These are phyloP conservation scores for Drosophila eugracilis DNA, from an alignment of 1,140 invertebrate species.

Conservation along the genomic window DNA sequence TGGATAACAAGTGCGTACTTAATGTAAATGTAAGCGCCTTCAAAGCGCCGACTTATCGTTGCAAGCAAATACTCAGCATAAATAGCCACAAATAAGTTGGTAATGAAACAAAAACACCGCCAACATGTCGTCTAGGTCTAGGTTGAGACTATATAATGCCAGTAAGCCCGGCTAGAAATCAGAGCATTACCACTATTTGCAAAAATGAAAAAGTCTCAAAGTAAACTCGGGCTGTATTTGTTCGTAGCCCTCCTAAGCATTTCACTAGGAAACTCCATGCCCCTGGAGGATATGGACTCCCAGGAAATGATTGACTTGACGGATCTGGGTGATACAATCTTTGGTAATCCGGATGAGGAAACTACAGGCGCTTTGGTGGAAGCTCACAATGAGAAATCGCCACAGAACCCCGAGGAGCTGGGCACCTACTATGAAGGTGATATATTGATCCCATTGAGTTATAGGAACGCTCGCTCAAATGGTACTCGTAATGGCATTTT, in stretches of 20 bases:
- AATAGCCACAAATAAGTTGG: constrained; percentile 17
- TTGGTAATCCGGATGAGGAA: constrained; percentile 85
- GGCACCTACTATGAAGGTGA: constrained; percentile 90
- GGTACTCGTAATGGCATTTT: constrained; percentile 87
- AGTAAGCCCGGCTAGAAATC: not conserved
- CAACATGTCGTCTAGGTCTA: constrained; percentile 60
- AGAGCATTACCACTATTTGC: constrained; percentile 19
- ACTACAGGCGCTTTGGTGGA: constrained; percentile 87
- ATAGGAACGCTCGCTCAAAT: constrained; percentile 53
- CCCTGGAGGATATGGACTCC: constrained; percentile 33
- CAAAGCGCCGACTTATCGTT: constrained; percentile 49
- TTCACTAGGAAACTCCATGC: constrained; percentile 7
- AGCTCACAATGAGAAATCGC: constrained; percentile 87
- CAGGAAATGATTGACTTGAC: constrained; percentile 85
- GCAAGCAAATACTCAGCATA: constrained; percentile 20
- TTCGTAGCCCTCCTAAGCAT: constrained; percentile 17
- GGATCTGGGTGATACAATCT: constrained; percentile 85
- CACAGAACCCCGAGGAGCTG: constrained; percentile 90
- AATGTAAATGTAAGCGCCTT: constrained; percentile 57
- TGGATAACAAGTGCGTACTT: constrained; percentile 43
- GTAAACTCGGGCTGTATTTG: constrained; percentile 3
- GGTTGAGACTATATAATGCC: constrained; percentile 59
- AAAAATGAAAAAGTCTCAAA: constrained; percentile 50
- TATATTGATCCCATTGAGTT: constrained; percentile 88
- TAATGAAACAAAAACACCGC: constrained; percentile 25